Base-by-base conservation (phyloP, 2,113 vertebrate species). In the Paralichthys olivaceus region DNA sequence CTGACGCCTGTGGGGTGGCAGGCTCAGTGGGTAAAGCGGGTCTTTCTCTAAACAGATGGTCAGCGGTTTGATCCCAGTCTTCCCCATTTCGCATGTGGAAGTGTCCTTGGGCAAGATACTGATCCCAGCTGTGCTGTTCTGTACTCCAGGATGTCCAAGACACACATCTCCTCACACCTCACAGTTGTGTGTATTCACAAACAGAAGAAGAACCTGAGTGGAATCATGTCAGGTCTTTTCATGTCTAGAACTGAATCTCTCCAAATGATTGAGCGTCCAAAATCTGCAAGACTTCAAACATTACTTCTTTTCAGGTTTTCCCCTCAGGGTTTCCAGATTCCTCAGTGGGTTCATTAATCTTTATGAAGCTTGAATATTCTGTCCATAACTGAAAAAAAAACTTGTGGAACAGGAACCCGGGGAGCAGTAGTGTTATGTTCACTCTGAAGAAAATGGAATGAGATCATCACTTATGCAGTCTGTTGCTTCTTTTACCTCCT, bases 221-320 rank as follows among this genome's bases (percentile, higher is more conserved):
- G 2, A 23, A 12, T 47, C 45, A 49, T 2, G 6, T 49, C 45
- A 49, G 17, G 17, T 49, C 15, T 49, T 6, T 17, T 17, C 25
- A 32, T 3, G 11, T 69, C 25, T 2, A 47, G 11, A 28, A 40
- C 32, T 11, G 20, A 40, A 40, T 12, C 8, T 11, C 12, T 32
- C 14, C 11, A 17, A 43, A 32, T 59, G 6, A 56, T 47, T 57
- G 17, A 67, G 17, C 15, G 67, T 54, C 14, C 26, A 49, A 29
- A 75, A 51, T 15, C 49, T 63, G 60, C 34, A 34, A 68, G 62
- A 62, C 40, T 20, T 63, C 25, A 71, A 9, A 20, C 13, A 20
- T 6, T 12, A 29, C 32, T 17, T 57, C 47, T 61, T 68, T 56
- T n/a, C 17, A 22, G 4, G 28, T 61, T 79, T 61, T 68, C 56